A percentile compares a stretch with the other conserved stretches of the same genome.
Conservation (phyloP, 2,888 invertebrate genomes). For the Calameuta pallipes region DNA sequence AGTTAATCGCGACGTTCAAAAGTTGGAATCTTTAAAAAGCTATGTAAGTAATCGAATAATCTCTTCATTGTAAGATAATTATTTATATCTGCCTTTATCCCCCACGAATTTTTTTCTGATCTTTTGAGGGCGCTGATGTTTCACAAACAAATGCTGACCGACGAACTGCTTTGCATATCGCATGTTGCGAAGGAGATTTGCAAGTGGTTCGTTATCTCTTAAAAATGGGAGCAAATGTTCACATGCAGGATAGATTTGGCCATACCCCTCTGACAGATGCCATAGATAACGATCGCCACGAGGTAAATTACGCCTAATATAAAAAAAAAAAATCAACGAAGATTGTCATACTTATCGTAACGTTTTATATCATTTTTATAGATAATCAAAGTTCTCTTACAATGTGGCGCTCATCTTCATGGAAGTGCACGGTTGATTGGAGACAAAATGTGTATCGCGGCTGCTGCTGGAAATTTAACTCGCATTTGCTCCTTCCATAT, state of each 20-base stretch:
- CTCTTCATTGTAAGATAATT: not conserved
- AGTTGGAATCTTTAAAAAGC: slow-evolving; percentile 66
- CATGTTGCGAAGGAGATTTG: slow-evolving; percentile 77
- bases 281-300: slow-evolving; percentile 72
- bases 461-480: slow-evolving; percentile 71
- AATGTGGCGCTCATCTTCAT: slow-evolving; percentile 82
- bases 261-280: slow-evolving; percentile 80
- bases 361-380: slow-evolving; percentile 25
- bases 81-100: not conserved
- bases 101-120: not conserved
- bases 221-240: slow-evolving; percentile 84
- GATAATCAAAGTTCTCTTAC: slow-evolving; percentile 74
- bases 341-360: not conserved
- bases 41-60: slow-evolving; percentile 51
- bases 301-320: slow-evolving; percentile 48
- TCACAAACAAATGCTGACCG: slow-evolving; percentile 80
- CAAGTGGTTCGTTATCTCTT: slow-evolving; percentile 79
- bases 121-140: slow-evolving; percentile 76
- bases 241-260: slow-evolving; percentile 78
- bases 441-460: slow-evolving; percentile 76
- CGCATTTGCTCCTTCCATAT: slow-evolving; percentile 72
- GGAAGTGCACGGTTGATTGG: slow-evolving; percentile 71
- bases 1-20: slow-evolving; percentile 67
- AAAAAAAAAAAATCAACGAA: not conserved
- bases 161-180: slow-evolving; percentile 84